Conservation (phyloP, 2,113 vertebrate species). For the human (Homo sapiens) region DNA sequence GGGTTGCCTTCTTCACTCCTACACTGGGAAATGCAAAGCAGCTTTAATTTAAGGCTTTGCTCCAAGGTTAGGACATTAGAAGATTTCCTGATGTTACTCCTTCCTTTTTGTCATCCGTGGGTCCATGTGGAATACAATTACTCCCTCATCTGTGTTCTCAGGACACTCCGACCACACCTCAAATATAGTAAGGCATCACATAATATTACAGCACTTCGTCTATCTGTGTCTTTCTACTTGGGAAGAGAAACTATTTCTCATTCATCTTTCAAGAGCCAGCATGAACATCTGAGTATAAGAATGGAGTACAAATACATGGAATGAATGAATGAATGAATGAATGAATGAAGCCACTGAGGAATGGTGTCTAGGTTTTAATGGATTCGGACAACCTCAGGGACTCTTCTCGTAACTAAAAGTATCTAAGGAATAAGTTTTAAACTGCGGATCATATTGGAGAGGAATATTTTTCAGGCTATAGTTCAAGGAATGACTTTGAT, state of each 20-base stretch:
- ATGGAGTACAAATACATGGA: neutral
- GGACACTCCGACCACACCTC: neutral
- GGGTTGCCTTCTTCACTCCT: neutral
- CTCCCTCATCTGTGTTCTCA: neutral
- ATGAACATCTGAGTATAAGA: neutral
- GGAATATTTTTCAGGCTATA: neutral
- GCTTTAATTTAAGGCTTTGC: neutral
- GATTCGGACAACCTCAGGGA: neutral
- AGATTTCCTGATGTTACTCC: neutral
- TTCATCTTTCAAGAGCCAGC: neutral
- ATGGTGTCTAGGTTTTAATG: neutral
- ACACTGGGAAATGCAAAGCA: neutral
- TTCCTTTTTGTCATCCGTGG: neutral
- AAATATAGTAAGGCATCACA: neutral
- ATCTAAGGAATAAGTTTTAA: neutral
- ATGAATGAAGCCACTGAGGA: neutral
- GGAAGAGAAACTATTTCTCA: neutral
- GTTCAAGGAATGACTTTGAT: neutral
- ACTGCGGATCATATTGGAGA: neutral
- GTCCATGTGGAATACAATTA: neutral
- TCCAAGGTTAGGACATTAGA: neutral
- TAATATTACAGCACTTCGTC: neutral
- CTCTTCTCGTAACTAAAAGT: neutral
- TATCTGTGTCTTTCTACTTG: neutral
- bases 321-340: neutral